Evolutionary conservation across 2,113 vertebrate species (phyloP).

Genomic region (Serilophus lunatus): DNA sequence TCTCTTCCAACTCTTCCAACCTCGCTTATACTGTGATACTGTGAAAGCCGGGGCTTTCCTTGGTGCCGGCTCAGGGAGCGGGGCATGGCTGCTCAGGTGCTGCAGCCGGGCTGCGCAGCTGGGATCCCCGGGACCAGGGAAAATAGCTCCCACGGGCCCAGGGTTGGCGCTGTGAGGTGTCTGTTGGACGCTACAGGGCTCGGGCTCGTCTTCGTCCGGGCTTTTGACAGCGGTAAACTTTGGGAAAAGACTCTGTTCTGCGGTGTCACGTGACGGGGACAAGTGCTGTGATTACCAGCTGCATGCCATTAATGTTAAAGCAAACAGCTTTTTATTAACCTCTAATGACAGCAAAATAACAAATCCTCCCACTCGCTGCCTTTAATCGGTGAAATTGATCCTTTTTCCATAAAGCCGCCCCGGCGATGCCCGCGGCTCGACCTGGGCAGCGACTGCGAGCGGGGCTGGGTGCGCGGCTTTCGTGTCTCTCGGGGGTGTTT

Average conservation of each 20-base stretch:
- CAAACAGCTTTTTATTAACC: not conserved
- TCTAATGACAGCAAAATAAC: not conserved
- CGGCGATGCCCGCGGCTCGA: not conserved
- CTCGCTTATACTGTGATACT: too few species aligned
- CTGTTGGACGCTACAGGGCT: fast-evolving
- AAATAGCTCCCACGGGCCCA: fast-evolving
- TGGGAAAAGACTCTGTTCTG: not conserved
- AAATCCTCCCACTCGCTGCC: fast-evolving
- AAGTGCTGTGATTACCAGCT: not conserved
- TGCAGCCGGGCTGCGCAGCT: too few species aligned
- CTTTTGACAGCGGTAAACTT: not conserved
- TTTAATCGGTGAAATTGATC: not conserved
- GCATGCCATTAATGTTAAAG: too few species aligned
- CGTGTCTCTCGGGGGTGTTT: not conserved
- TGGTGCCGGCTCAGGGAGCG: too few species aligned
- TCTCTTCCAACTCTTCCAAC: too few species aligned
- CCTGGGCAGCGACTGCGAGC: not conserved
- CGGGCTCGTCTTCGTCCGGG: too few species aligned
- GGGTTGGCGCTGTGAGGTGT: fast-evolving
- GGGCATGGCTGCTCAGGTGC: fast-evolving
- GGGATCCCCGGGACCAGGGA: fast-evolving
- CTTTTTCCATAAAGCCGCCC: fast-evolving
- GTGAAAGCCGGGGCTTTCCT: too few species aligned
- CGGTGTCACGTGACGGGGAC: not conserved
- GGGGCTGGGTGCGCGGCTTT: not conserved